Conservation (phyloP, 2,113 vertebrate genomes). For the Barnardius zonarius region DNA sequence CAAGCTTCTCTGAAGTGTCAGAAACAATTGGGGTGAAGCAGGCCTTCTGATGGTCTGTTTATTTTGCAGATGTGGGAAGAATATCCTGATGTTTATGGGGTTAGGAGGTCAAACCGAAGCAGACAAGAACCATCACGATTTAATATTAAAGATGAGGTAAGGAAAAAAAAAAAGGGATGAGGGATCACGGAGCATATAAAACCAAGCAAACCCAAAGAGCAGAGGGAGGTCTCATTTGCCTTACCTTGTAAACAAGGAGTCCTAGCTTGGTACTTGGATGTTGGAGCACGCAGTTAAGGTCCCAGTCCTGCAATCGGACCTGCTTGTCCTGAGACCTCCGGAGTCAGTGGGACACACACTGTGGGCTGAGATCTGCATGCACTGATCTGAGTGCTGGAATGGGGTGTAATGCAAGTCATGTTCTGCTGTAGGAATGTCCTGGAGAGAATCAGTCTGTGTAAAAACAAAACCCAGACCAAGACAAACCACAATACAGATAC, state of each 20-base stretch:
- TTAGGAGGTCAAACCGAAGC: slow-evolving; percentile 95
- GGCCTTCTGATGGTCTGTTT: slow-evolving; percentile 68
- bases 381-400: not conserved
- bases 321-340: not conserved
- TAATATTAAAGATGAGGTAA: slow-evolving; percentile 96
- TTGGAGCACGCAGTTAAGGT: not conserved
- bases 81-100: slow-evolving; percentile 98
- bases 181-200: slow-evolving; percentile 10
- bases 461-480: not conserved
- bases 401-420: not conserved
- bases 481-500: not conserved
- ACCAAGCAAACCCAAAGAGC: not conserved
- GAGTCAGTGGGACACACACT: not conserved
- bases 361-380: not conserved
- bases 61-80: slow-evolving; percentile 98
- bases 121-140: slow-evolving; percentile 95
- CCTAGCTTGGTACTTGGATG: not conserved
- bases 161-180: slow-evolving; percentile 3
- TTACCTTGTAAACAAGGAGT: not conserved
- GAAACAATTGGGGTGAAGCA: slow-evolving; percentile 45
- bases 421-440: not conserved
- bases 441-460: not conserved
- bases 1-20: slow-evolving; percentile 6
- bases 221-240: not conserved
- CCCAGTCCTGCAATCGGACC: not conserved